Evolutionary conservation across 2,888 invertebrate species (phyloP), one percentile per base, ranked within the genome.

Genomic region (Tigriopus californicus): DNA sequence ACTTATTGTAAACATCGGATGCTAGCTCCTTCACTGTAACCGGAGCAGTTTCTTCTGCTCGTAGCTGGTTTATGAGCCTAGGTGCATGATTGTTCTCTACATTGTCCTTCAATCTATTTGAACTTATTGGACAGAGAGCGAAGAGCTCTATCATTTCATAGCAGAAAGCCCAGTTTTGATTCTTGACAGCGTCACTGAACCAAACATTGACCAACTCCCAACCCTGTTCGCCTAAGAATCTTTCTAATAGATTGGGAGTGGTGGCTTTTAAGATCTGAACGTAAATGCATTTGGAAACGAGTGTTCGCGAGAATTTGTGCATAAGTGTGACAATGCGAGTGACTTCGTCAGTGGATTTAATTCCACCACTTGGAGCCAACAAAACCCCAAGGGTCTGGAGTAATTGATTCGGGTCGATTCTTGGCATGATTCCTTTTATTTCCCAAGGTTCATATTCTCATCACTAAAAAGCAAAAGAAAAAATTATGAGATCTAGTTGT

Each of bases 201-300:
- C 59, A 59, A 22, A 13, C 15, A 24, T 59, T 59, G 20, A 59
- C n/a, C 20, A 59, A 41, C 24, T 15, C 20, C 59, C 59, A 59
- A 18, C 59, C 59, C 13, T 25, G 33, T 20, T 59, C 59, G 10
- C 13, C 15, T 20, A 59, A 20, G 41, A 59, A 59, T 20, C 41
- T 49, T 61, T 70, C 67, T 41, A 73, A 63, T 12, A 70, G 66
- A n/a, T 69, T 68, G 54, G 67, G 64, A 12, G 65, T 64, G 40
- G 73, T 72, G 6, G 69, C 67, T 60, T 67, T 65, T 24, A 73
- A 65, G 24, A 73, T 70, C 64, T 72, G 72, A 55, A 70, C 65
- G 62, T 72, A 73, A 18, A 71, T 66, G 65, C 73, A 73, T 60
- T 69, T 68, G 62, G 69, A 68, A 13, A 72, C 72, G 47, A 73